A percentile compares a stretch with the other conserved stretches of the same genome.
Evolutionary conservation across 2,797 vertebrate genomes (phyloP).

Genomic region (Catamblyrhynchus diadema): DNA sequence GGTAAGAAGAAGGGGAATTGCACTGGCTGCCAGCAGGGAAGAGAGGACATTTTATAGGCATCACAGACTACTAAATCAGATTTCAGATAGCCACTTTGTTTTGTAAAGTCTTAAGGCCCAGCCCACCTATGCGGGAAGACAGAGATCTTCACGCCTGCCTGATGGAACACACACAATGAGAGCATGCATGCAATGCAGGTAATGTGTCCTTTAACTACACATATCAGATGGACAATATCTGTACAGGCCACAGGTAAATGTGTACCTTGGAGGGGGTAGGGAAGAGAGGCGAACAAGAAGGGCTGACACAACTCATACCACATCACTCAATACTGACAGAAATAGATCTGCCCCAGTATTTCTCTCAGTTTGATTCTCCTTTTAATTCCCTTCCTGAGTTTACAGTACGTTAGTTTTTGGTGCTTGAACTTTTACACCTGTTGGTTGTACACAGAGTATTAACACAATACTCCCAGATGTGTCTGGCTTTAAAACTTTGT

Average conservation of each 20-base stretch:
- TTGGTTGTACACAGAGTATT: background rate
- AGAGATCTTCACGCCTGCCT: background rate
- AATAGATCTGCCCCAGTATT: background rate
- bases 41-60: background rate
- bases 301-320: background rate
- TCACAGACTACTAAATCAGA: background rate
- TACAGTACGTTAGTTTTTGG: background rate
- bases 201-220: background rate
- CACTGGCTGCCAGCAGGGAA: background rate
- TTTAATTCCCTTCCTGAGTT: background rate
- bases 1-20: background rate
- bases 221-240: background rate
- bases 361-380: background rate
- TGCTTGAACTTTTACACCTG: background rate
- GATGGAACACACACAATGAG: background rate
- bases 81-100: background rate
- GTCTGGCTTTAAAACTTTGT: slow-evolving; percentile 34
- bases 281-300: background rate
- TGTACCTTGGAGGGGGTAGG: background rate
- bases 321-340: background rate
- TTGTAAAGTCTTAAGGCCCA: background rate
- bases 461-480: background rate
- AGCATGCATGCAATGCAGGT: background rate
- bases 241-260: background rate
- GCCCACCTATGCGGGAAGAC: background rate